These are phyloP conservation scores for Drosophila biarmipes DNA, from an alignment of 1,140 invertebrate species.

Conservation along the genomic window DNA sequence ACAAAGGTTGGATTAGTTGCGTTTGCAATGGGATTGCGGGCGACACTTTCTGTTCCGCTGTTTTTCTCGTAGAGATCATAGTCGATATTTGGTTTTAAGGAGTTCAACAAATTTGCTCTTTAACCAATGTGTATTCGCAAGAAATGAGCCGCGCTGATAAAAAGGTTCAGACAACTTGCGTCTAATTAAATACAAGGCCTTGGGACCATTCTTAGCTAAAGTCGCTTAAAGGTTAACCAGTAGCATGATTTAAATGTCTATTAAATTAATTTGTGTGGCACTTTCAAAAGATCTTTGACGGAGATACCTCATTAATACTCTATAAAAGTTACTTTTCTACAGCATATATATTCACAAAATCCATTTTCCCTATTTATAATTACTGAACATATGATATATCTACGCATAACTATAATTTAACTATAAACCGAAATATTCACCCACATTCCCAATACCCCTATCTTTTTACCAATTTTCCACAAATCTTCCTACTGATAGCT, in stretches of 20 bases:
- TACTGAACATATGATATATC: too few species aligned
- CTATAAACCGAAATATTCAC: too few species aligned
- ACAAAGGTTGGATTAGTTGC: constrained; percentile 15
- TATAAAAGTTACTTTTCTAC: too few species aligned
- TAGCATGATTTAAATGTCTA: background rate
- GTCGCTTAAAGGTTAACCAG: constrained; percentile 1
- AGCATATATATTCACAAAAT: too few species aligned
- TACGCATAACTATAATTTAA: too few species aligned
- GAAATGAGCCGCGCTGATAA: background rate
- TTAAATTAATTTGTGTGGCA: background rate
- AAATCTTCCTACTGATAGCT: background rate
- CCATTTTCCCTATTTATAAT: too few species aligned
- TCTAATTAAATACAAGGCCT: background rate
- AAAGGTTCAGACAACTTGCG: background rate
- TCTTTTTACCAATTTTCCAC: too few species aligned
- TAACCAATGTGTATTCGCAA: background rate
- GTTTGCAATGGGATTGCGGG: constrained; percentile 18
- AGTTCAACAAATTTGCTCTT: constrained; percentile 17
- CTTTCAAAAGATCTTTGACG: background rate
- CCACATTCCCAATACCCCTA: too few species aligned
- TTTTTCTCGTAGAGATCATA: background rate
- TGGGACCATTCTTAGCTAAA: background rate
- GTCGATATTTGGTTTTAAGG: constrained; percentile 1
- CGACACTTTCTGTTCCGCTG: constrained; percentile 11
- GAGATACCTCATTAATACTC: background rate